These are phyloP conservation scores for Cololabis saira DNA, from an alignment of 2,113 vertebrate genomes.

Conservation along the genomic window DNA sequence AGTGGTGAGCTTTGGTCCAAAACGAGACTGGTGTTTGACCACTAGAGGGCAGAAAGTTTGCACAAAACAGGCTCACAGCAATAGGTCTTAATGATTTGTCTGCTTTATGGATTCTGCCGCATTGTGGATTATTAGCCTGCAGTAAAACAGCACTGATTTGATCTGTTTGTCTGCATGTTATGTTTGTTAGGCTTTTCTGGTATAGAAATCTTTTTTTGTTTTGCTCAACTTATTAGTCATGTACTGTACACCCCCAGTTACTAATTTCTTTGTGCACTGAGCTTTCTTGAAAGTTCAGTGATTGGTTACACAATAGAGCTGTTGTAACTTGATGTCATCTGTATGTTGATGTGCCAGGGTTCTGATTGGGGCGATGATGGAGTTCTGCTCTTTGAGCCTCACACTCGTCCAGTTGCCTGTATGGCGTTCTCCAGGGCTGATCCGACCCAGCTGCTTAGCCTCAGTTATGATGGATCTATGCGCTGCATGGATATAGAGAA, in stretches of 20 bases:
- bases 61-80: too few relatives aligned
- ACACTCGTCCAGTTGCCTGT: slow-evolving; percentile 76
- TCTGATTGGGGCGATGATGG: slow-evolving; percentile 74
- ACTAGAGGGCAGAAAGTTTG: background rate
- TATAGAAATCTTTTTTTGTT: background rate
- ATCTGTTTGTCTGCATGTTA: too few relatives aligned
- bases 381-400: slow-evolving; percentile 78
- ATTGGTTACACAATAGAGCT: background rate
- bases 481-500: slow-evolving; percentile 87
- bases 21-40: background rate
- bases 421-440: slow-evolving; percentile 85
- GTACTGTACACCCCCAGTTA: background rate
- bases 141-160: too few relatives aligned
- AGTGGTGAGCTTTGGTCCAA: slow-evolving; percentile 76
- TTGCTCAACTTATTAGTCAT: background rate
- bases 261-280: background rate
- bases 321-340: too few relatives aligned
- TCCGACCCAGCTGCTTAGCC: slow-evolving; percentile 85
- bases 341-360: slow-evolving; percentile 64
- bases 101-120: too few relatives aligned
- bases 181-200: background rate
- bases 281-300: background rate
- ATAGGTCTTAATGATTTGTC: too few relatives aligned
- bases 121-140: too few relatives aligned
- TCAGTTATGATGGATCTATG: slow-evolving; percentile 85